Evolutionary conservation across 2,113 vertebrate genomes (phyloP).

Genomic region (Anolis carolinensis): DNA sequence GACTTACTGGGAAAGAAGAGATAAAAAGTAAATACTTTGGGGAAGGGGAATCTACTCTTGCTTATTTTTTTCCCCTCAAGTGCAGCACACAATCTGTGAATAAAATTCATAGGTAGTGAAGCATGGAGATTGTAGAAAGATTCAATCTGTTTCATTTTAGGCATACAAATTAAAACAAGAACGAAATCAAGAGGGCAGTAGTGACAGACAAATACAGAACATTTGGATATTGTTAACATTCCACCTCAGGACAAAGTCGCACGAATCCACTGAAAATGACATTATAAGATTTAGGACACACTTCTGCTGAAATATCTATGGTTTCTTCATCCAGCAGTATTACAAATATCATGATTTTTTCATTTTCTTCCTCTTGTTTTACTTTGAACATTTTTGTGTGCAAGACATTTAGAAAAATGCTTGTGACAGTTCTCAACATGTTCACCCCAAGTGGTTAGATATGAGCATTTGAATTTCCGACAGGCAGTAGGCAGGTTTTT

Average conservation of each 20-base stretch:
- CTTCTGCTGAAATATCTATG: slow-evolving; percentile 32
- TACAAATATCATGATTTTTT: slow-evolving; percentile 48
- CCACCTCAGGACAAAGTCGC: not conserved
- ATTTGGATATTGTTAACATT: not conserved
- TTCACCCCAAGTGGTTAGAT: too few relatives aligned
- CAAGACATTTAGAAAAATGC: too few relatives aligned
- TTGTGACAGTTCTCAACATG: too few relatives aligned
- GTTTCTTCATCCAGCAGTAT: slow-evolving; percentile 55
- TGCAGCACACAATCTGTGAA: not conserved
- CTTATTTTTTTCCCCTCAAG: not conserved
- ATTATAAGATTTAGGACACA: slow-evolving; percentile 48
- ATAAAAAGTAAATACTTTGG: slow-evolving; percentile 37
- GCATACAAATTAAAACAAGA: not conserved
- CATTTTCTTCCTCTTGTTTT: slow-evolving; percentile 59
- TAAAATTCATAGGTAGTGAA: not conserved
- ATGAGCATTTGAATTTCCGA: too few relatives aligned
- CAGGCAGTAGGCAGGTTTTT: too few relatives aligned
- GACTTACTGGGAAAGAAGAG: not conserved
- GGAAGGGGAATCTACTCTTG: rapidly evolving
- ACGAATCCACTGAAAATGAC: slow-evolving; percentile 41
- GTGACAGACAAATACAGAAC: slow-evolving; percentile 12
- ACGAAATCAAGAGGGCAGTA: not conserved
- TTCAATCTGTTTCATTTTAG: slow-evolving; percentile 1
- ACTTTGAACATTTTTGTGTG: too few relatives aligned
- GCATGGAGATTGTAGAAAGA: slow-evolving; percentile 9